Conservation (phyloP, 2,888 invertebrate genomes). For the Chirona hameri region DNA sequence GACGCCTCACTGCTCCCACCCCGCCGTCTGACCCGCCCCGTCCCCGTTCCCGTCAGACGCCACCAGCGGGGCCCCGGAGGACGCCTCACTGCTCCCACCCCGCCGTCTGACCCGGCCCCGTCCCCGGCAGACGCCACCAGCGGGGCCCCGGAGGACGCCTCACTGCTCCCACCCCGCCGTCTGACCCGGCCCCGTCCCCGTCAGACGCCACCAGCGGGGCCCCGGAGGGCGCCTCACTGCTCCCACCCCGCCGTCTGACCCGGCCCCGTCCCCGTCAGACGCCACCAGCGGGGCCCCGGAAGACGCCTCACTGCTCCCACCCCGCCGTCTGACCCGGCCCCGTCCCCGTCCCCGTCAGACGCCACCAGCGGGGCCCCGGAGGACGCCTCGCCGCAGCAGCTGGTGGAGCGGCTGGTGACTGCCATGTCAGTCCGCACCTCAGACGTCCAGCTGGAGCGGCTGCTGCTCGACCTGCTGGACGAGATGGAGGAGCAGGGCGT, state of each 20-base stretch:
- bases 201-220: too few species aligned
- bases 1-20: background rate
- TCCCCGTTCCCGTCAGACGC: background rate
- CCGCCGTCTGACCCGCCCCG: background rate
- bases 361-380: background rate
- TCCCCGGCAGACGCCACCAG: too few species aligned
- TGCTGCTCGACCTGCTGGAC: background rate
- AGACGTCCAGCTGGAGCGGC: background rate
- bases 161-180: too few species aligned
- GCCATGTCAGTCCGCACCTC: background rate
- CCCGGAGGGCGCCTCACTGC: too few species aligned
- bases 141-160: too few species aligned
- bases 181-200: too few species aligned
- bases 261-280: too few species aligned
- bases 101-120: too few species aligned
- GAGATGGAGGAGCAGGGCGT: constrained; percentile 3
- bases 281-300: too few species aligned
- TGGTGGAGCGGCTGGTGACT: background rate
- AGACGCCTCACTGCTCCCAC: too few species aligned
- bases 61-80: background rate
- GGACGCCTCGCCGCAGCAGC: background rate
- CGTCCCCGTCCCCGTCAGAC: background rate
- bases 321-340: background rate
- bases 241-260: too few species aligned
- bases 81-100: too few species aligned